Base-by-base conservation (phyloP, 1,140 invertebrate species). In the Drosophila elegans region DNA sequence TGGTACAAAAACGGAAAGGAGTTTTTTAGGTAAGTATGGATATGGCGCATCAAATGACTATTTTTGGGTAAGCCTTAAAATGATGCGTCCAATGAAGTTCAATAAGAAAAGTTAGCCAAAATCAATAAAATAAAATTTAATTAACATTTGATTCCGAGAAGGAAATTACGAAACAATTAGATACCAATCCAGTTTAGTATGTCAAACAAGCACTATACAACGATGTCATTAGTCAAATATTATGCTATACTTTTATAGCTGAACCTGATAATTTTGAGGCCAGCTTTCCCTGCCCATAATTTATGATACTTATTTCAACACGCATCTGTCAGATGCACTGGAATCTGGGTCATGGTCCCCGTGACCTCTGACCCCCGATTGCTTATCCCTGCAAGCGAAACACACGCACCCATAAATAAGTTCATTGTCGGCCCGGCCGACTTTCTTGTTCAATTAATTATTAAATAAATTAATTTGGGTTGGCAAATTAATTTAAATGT, bases 1-100 rank as follows among this genome's bases (percentile, higher is more conserved):
- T 97, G 96, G 96, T 96, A 96, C 93, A 96, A 96, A 83, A 95
- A 96, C 61, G 94, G 94, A 49, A 93, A 94, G 73, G 95, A 97
- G 90, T 96, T 96, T 92, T 97, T 95, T 92, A 94, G 95, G 74
- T 95, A 93, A 88, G 91, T 90, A 56, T 48, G 25, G 4, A 32
- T 10, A 41, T 64, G n/a, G 10, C 10, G 6, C 42, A 45, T 34
- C 5, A 16, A n/a, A 27, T 53, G 13, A 4, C 25, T 46, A 34
- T 21, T 10, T 51, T n/a, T 34, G 25, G 55, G 51, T 42, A 11
- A 21, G 10, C 10, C 21, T 21, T 21, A 21, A 21, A 21, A 21
- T 21, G 0, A 21, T 21, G 0, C 16, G 16, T 21, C 16, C 16
- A 21, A 21, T 21, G 16, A 21, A 21, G 16, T 21, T 21, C 16